Evolutionary conservation across 2,888 invertebrate species (phyloP).

Genomic region (Drosophila limbata): DNA sequence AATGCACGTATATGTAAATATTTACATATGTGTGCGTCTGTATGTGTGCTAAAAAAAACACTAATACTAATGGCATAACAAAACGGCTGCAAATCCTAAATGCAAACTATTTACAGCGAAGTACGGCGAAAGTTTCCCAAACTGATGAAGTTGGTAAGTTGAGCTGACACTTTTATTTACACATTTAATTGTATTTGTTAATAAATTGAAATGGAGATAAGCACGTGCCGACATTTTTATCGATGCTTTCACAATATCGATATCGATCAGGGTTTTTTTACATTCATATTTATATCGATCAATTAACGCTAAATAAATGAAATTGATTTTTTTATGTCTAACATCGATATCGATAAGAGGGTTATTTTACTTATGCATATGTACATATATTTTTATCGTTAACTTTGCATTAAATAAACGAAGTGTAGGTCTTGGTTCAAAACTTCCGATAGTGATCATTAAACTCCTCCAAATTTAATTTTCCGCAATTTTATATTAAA

Average conservation of each 20-base stretch:
- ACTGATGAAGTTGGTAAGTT: conserved; percentile 93
- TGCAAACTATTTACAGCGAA: conserved; percentile 88
- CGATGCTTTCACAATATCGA: neutral
- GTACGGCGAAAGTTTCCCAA: conserved; percentile 95
- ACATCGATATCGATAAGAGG: too few relatives aligned
- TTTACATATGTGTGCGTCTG: conserved; percentile 1
- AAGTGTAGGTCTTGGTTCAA: too few relatives aligned
- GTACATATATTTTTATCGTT: too few relatives aligned
- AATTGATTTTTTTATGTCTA: neutral
- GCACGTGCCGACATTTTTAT: neutral
- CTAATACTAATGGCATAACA: conserved; percentile 38
- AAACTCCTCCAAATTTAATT: too few relatives aligned
- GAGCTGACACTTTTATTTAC: neutral
- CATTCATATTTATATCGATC: neutral
- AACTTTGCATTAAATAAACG: too few relatives aligned
- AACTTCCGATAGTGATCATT: too few relatives aligned
- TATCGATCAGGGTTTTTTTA: neutral
- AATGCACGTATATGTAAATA: conserved; percentile 1
- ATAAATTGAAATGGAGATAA: neutral
- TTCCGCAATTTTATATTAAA: too few relatives aligned
- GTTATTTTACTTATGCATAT: too few relatives aligned
- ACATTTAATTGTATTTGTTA: neutral
- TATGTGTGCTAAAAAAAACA: conserved; percentile 3
- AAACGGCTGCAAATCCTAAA: conserved; percentile 48
- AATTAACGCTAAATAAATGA: neutral